A percentile compares a stretch with the other conserved stretches of the same genome.
phyloP scores from a whole-genome alignment of 2,797 vertebrate genomes.

The Clamator glandarius region DNA sequence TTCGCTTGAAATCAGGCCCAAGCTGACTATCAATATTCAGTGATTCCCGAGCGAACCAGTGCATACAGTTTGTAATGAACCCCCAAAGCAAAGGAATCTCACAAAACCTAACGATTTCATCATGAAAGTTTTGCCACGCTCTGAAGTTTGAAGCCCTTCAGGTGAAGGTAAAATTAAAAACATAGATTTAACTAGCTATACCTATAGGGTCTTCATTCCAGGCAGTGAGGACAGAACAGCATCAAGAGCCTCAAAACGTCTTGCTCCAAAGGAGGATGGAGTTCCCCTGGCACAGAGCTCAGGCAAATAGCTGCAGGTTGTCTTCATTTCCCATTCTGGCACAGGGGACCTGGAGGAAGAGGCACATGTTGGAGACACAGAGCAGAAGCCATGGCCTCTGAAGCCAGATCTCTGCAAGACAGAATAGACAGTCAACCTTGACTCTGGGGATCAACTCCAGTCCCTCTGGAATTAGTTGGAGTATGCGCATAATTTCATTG shows the following conservation, averaged over 20 bases:
- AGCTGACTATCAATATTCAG: not conserved
- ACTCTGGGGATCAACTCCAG: not conserved
- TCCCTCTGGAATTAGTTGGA: not conserved
- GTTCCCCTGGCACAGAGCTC: not conserved
- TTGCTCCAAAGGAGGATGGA: not conserved
- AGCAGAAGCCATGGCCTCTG: not conserved
- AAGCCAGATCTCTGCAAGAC: fast-evolving
- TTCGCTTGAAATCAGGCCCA: not conserved
- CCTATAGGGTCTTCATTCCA: not conserved
- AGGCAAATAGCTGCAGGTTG: not conserved
- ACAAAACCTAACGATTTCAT: not conserved
- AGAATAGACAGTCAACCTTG: not conserved
- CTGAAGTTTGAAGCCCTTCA: not conserved
- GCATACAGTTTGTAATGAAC: not conserved
- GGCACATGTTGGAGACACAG: not conserved
- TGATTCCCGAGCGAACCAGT: not conserved
- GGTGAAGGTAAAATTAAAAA: not conserved
- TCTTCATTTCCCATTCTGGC: not conserved
- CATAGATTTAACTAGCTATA: not conserved
- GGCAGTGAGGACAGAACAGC: not conserved
- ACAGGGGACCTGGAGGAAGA: not conserved
- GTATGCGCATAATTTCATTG: fast-evolving
- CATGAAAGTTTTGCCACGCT: not conserved
- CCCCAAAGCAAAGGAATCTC: not conserved
- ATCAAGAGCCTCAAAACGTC: not conserved